Base-by-base conservation (phyloP, 2,888 invertebrate genomes). In the Taphrorychus bicolor region DNA sequence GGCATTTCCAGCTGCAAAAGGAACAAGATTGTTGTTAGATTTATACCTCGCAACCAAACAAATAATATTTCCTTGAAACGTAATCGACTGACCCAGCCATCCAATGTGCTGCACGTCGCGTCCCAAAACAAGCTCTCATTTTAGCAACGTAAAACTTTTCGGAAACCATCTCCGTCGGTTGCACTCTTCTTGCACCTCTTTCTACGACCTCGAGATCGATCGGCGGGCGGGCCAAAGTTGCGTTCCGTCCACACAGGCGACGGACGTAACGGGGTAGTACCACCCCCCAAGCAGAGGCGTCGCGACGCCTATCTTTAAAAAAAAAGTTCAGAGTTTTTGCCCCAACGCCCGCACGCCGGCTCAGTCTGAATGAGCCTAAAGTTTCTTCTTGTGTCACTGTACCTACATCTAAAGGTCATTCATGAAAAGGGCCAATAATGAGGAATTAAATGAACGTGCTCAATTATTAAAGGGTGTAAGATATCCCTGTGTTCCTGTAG, bases 241-340 rank as follows among this genome's bases (percentile, higher is more conserved):
- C 80, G 80, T 80, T 75, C 76, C 81, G 80, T 81, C 81, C 80
- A 80, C 78, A 81, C 81, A 80, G 76, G 76, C 75, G 74, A 73
- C 57, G 70, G 62, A 66, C 66, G 70, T 49, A 63, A 66, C 45
- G 59, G 51, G 67, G 67, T 64, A 64, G 67, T 66, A 67, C 80
- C 78, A 77, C 77, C 73, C 71, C 67, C 70, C 57, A 53, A 57
- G 59, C 71, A 76, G 77, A 73, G 76, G 77, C 79, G 81, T 41
- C 18, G 40, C 11, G 32, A 32, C 32, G 32, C 32, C 32, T 32
- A 11, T 3, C 32, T 3, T 32, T 7, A 32, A 32, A n/a, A n/a
- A 32, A 32, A 32, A 32, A 32, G 32, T 32, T 32, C 32, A 7
- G 11, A 32, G 32, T 32, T 32, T 32, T 32, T 32, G 32, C 11